phyloP scores from a whole-genome alignment of 2,113 vertebrate species.

The Oreamnos americanus region DNA sequence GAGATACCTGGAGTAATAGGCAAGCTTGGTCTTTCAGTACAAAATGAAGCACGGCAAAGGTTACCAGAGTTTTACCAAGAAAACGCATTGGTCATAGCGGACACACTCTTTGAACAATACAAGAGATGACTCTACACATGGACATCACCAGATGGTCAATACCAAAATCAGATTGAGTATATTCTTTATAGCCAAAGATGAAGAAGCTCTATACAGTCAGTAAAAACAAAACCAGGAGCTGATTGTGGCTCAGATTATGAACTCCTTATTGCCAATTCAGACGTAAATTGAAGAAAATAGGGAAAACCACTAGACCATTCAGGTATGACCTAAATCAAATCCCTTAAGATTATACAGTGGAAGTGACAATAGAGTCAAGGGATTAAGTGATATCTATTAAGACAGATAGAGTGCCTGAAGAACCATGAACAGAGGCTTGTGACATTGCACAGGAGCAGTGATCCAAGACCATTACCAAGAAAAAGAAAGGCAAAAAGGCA shows the following conservation, averaged over 20 bases:
- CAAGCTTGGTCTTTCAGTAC: background rate
- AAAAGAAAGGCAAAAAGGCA: background rate
- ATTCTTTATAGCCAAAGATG: background rate
- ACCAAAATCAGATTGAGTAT: background rate
- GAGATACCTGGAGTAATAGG: background rate
- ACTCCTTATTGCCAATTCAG: background rate
- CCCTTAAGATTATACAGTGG: background rate
- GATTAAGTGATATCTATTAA: background rate
- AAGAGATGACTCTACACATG: background rate
- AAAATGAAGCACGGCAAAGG: background rate
- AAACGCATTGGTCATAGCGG: background rate
- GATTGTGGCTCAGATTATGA: background rate
- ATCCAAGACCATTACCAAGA: background rate
- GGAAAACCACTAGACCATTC: background rate
- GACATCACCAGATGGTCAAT: background rate
- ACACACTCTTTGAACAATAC: background rate
- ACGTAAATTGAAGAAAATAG: background rate
- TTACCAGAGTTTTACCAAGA: background rate
- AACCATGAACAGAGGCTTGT: background rate
- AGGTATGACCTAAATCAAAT: background rate
- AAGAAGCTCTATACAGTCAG: background rate
- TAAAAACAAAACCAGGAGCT: background rate
- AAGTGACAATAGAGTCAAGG: background rate
- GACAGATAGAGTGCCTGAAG: background rate
- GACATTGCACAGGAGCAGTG: background rate